Conservation (phyloP, 2,888 invertebrate genomes). For the Brachypalpus laphriformis region DNA sequence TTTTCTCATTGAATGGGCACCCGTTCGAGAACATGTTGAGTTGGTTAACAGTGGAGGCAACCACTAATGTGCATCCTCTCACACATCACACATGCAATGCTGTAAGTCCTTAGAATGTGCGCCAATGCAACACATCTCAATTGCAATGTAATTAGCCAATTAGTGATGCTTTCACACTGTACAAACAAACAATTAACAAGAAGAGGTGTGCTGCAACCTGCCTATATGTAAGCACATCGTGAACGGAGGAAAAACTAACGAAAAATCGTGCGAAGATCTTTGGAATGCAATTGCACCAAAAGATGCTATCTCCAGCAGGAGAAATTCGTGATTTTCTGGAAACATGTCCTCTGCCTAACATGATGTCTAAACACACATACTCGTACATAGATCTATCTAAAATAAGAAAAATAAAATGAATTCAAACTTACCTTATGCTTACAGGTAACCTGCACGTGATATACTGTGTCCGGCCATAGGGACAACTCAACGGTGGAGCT, state of each 20-base stretch:
- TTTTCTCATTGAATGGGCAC: constrained; percentile 20
- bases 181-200: constrained; percentile 73
- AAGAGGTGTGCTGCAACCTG: constrained; percentile 41
- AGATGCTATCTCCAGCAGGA: constrained; percentile 59
- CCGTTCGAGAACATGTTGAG: constrained; percentile 23
- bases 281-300: constrained; percentile 58
- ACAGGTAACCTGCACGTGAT: constrained; percentile 89
- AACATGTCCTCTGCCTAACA: constrained; percentile 66
- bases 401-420: background rate
- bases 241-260: constrained; percentile 15
- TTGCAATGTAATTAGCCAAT: constrained; percentile 79
- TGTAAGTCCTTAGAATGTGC: constrained; percentile 48
- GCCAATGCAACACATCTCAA: constrained; percentile 70
- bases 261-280: constrained; percentile 72
- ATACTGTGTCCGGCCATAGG: constrained; percentile 91
- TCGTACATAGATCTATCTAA: constrained; percentile 3
- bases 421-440: constrained; percentile 79
- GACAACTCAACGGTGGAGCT: constrained; percentile 91
- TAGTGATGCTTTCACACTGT: constrained; percentile 79
- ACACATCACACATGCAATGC: constrained; percentile 46
- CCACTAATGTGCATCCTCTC: constrained; percentile 29
- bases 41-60: background rate
- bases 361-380: constrained; percentile 13
- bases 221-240: constrained; percentile 22
- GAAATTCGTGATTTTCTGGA: constrained; percentile 71